Evolutionary conservation across 2,113 vertebrate genomes (phyloP), one percentile per base, ranked within the genome.

Genomic region (Heterocephalus glaber): DNA sequence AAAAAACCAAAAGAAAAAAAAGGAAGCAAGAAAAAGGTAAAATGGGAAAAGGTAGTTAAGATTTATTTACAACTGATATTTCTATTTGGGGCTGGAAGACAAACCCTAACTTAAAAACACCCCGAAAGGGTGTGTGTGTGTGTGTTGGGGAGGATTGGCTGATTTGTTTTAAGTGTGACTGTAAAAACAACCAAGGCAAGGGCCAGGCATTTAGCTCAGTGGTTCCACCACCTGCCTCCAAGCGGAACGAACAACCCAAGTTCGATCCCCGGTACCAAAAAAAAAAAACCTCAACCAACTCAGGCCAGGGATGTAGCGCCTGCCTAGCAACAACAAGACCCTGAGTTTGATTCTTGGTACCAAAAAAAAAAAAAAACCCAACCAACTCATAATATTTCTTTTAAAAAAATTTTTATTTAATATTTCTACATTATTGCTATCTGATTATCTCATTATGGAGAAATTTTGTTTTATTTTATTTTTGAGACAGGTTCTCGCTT

Each of bases 41-140:
- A 95, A 12, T 87, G 61, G 90, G 88, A 89, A 90, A 70, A 92
- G 7, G 11, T 70, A 54, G 70, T 86, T 86, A 94, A 3, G 58
- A 92, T 82, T 90, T 95, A 86, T 96, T 95, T 95, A 92, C 47
- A 82, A 74, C 66, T 86, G 72, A 81, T 86, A 56, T 41, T 83
- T 38, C 74, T 74, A 60, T 49, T 68, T 49, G 79, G 38, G 41
- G 47, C 35, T 68, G 33, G 26, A 26, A 76, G 89, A 89, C 9
- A 92, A 92, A 66, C 58, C 92, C 2, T 74, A 61, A 80, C 30
- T 79, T 89, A 3, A 74, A 90, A 87, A 56, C 20, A 52, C 2
- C 47, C 92, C 49, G 66, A 65, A 70, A 70, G 68, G n/a, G n/a
- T 19, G 12, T 65, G 63, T 65, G n/a, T 22, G n/a, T 20, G 8